Conservation (phyloP, 2,797 vertebrate genomes). For the Trachops cirrhosus region DNA sequence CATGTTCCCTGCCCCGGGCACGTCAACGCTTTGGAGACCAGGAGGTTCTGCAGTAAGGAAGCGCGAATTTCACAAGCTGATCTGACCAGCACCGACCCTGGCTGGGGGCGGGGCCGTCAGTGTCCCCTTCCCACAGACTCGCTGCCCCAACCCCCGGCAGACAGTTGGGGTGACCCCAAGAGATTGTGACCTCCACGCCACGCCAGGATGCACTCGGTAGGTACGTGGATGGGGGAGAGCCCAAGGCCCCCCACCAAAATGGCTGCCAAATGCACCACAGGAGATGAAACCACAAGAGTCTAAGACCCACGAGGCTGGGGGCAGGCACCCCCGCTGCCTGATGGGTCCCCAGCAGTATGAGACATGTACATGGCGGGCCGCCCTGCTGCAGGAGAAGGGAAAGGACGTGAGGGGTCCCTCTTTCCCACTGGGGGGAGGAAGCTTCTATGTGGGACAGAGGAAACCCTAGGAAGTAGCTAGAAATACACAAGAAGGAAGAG, state of each 20-base stretch:
- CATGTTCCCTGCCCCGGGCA: rapidly evolving
- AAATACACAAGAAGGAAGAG: rapidly evolving
- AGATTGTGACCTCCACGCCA: rapidly evolving
- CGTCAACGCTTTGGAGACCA: not conserved
- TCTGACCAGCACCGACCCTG: too few relatives aligned
- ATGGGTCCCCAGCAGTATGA: not conserved
- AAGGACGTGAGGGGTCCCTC: not conserved
- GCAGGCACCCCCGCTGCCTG: too few relatives aligned
- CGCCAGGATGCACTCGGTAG: not conserved
- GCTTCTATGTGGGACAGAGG: not conserved
- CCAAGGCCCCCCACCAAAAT: not conserved
- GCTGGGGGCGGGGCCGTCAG: too few relatives aligned
- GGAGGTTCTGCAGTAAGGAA: not conserved
- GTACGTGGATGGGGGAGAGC: not conserved
- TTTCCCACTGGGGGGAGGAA: not conserved
- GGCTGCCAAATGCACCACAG: not conserved
- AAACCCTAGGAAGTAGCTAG: not conserved
- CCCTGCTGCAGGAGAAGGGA: not conserved
- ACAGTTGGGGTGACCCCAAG: not conserved
- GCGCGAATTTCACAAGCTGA: not conserved
- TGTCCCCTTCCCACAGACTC: not conserved
- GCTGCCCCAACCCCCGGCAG: not conserved
- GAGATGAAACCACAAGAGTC: not conserved
- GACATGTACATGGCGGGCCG: rapidly evolving
- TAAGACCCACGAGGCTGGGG: not conserved